Percentiles rank a stretch among this genome's conserved stretches.
phyloP scores from a whole-genome alignment of 23 tunicate species.

The Trididemnum nubilum region DNA sequence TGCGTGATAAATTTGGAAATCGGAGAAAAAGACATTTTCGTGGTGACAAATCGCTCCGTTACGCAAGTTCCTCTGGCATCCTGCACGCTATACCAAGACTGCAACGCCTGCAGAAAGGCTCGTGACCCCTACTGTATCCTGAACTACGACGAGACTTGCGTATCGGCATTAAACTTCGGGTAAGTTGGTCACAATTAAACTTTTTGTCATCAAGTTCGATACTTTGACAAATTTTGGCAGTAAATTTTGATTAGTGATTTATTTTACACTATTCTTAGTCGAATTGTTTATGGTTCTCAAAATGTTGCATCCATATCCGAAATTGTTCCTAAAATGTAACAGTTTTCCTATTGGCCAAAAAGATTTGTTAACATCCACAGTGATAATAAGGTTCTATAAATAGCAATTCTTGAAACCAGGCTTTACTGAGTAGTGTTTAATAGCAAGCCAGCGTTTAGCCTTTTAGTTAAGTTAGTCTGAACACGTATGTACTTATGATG shows the following conservation, averaged over 20 bases:
- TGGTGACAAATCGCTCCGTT: constrained; percentile 42
- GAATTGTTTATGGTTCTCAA: no score
- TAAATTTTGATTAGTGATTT: no score
- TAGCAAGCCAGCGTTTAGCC: neutral
- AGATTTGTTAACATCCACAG: neutral
- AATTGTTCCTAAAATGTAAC: no score
- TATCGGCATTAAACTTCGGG: neutral
- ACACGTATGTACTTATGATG: neutral
- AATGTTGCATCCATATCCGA: no score
- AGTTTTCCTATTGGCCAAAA: neutral
- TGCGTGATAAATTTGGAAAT: constrained; percentile 33
- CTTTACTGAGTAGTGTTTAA: neutral
- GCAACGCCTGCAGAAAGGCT: constrained; percentile 42
- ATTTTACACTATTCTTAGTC: no score
- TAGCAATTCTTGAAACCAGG: neutral
- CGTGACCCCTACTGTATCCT: constrained; percentile 71
- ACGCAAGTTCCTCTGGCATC: constrained; percentile 51
- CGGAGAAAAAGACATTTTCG: constrained; percentile 34
- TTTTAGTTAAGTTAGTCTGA: neutral
- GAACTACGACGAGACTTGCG: constrained; percentile 9
- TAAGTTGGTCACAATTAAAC: neutral
- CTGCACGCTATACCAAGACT: constrained; percentile 44
- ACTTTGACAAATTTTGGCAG: no score
- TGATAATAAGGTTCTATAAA: neutral
- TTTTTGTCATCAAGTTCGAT: no score